Conservation (phyloP, 2,797 vertebrate species). For the Rousettus madagascariensis region DNA sequence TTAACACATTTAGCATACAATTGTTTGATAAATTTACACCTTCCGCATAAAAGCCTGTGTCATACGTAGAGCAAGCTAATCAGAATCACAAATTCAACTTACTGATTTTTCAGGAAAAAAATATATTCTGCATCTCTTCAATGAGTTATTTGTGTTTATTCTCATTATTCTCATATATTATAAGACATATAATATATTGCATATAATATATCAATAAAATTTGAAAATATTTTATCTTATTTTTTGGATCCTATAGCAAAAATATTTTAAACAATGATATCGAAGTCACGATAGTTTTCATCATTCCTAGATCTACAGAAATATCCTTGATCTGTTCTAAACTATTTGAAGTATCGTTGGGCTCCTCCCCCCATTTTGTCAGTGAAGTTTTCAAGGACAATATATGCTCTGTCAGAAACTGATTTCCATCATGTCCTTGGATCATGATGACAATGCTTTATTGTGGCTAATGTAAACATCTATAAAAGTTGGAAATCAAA, state of each 20-base stretch:
- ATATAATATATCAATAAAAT: neutral
- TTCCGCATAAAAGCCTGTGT: conserved; percentile 66
- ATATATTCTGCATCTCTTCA: neutral
- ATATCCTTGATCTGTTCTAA: neutral
- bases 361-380: neutral
- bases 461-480: conserved; percentile 38
- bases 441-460: conserved; percentile 46
- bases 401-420: neutral
- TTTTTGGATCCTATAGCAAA: neutral
- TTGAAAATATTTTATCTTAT: neutral
- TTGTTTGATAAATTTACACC: conserved; percentile 77
- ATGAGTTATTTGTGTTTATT: neutral
- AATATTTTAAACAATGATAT: neutral
- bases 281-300: neutral
- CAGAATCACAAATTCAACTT: conserved; percentile 52
- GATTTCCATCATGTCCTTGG: conserved; percentile 72
- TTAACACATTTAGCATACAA: conserved; percentile 77
- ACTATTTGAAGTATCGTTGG: neutral
- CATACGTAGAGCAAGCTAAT: conserved; percentile 47
- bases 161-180: neutral
- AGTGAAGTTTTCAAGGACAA: conserved; percentile 68
- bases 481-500: conserved; percentile 61
- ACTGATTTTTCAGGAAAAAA: neutral
- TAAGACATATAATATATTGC: neutral
- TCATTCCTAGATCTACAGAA: neutral